Evolutionary conservation across 2,113 vertebrate species (phyloP), one percentile per base, ranked within the genome.

Genomic region (Mola mola): DNA sequence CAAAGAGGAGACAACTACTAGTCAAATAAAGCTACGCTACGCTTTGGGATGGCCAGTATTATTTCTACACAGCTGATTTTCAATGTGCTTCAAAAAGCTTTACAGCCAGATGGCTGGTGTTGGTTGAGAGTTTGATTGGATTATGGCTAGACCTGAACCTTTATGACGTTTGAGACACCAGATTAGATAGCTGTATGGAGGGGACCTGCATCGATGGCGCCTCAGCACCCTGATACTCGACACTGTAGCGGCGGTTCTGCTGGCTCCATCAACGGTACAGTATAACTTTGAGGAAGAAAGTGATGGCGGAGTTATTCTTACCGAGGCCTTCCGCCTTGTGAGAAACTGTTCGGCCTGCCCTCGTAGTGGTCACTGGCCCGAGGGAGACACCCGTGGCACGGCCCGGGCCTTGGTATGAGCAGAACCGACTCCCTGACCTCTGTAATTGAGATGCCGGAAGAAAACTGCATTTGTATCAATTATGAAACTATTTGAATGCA

Each of bases 401-500:
- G 62, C 70, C 72, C 65, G 64, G 57, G 81, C 74, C 72, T 74
- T 17, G 78, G 82, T 72, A 81, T 81, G 82, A 84, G 78, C 78
- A 21, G 59, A 59, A 56, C 73, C 70, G 36, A 78, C 78, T 87
- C 72, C 15, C 80, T 88, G 81, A 89, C 86, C 87, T 76, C 86
- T 84, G 83, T 87, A 86, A 90, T 87, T 87, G 81, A 90, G 84
- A 82, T 65, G 79, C 83, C 81, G 80, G 61, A 78, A 81, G 86
- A 89, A 88, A 59, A 78, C 76, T 65, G 86, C 83, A 64, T 81
- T 87, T 63, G 66, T 87, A 87, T 90, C 87, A 80, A 86, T 85
- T 85, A 82, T 79, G 82, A 90, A 86, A 81, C 87, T 86, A 90
- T 90, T 90, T 89, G 87, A 87, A 87, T 57, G 46, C 87, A 87